A percentile compares a stretch with the other conserved stretches of the same genome.
These are phyloP conservation scores for Isoperla grammatica DNA, from an alignment of 2,888 invertebrate genomes.

Conservation along the genomic window DNA sequence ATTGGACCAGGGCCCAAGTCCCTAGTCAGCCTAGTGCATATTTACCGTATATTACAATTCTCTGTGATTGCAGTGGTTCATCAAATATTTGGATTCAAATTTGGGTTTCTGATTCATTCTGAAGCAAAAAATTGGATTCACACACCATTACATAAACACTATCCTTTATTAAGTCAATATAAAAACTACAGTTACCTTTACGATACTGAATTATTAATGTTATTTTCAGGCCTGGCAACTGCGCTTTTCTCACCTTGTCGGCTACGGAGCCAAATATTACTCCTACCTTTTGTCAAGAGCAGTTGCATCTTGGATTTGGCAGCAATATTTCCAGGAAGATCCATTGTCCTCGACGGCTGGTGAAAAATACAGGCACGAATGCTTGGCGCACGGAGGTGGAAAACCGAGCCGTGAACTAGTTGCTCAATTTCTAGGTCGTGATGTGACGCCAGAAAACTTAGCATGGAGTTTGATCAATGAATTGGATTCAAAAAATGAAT, in stretches of 20 bases:
- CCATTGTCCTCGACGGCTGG: conserved; percentile 75
- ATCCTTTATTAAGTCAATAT: no score
- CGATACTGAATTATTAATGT: not conserved
- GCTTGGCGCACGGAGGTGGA: conserved; percentile 84
- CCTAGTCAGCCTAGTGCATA: no score
- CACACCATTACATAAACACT: no score
- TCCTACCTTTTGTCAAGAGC: conserved; percentile 94
- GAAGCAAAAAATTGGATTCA: no score
- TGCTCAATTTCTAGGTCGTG: conserved; percentile 68
- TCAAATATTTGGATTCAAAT: no score
- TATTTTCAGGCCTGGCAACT: conserved; percentile 80
- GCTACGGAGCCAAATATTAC: conserved; percentile 98
- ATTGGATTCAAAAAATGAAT: conserved; percentile 57
- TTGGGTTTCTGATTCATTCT: no score
- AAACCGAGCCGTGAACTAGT: conserved; percentile 73
- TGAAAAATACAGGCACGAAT: conserved; percentile 66
- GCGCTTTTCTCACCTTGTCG: conserved; percentile 92
- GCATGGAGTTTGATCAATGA: conserved; percentile 74
- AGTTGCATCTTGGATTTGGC: conserved; percentile 91
- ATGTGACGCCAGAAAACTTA: conserved; percentile 69
- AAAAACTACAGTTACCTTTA: not conserved
- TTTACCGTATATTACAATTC: no score
- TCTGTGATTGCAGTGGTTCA: no score
- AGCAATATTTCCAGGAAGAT: conserved; percentile 70
- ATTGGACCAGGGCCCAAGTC: no score